Evolutionary conservation across 2,888 invertebrate species (phyloP), one percentile per base, ranked within the genome.

Genomic region (Anticlea derivata): DNA sequence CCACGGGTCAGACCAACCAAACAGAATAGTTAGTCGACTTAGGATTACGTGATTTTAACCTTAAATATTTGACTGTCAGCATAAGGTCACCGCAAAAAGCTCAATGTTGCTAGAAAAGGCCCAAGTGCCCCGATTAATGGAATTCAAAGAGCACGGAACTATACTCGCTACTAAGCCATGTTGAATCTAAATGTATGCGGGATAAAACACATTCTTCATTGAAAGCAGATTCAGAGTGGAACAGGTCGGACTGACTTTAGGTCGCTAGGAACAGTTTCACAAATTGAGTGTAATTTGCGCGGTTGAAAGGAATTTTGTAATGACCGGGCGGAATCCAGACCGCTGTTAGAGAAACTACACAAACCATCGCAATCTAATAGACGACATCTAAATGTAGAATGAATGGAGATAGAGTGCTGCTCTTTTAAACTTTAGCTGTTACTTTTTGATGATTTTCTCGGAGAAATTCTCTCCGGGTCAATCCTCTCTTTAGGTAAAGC

Each of bases 241-340:
- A 31, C 31, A 41, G 31, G 12, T 13, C 4, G 31, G 12, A 13
- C 4, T 6, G 6, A 37, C 23, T 17, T n/a, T 17, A 12, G 27
- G 20, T 73, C 65, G 69, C 57, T 57, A 61, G 66, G 66, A 74
- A 75, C 75, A 70, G 74, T 78, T 77, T 65, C 68, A 71, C 75
- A 81, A 85, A 83, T 81, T 79, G 78, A 75, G 76, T 66, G 78
- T 78, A 82, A 83, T 83, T 83, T 81, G 75, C 73, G 70, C 60
- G 67, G 70, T 60, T 73, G 70, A 71, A 76, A 76, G 75, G 76
- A 75, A 79, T 80, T 71, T 65, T 63, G 76, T 82, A 83, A 83
- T 83, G 80, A 73, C 66, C 64, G 67, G 58, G 48, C 60, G 75
- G 73, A 76, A 75, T 78, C 73, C 65, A 62, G 29, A 40, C 63